These are phyloP conservation scores for Harlomillsia oculata DNA, from an alignment of 1,140 invertebrate genomes.

Conservation along the genomic window DNA sequence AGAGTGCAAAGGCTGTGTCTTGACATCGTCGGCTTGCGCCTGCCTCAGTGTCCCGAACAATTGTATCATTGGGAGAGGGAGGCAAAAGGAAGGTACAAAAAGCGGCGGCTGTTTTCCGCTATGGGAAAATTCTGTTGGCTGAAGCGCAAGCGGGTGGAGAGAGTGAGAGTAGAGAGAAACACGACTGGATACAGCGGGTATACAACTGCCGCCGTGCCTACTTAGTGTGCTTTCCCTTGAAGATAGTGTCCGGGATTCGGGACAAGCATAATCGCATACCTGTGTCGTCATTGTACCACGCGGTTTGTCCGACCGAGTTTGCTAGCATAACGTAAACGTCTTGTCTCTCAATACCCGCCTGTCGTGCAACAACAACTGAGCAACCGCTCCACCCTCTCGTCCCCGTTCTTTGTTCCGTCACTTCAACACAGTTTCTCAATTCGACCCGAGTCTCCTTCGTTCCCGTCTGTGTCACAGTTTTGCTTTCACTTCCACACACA, in stretches of 20 bases:
- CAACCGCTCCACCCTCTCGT: not conserved
- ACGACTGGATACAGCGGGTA: not conserved
- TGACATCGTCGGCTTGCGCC: slow-evolving; percentile 28
- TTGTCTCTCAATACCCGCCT: not conserved
- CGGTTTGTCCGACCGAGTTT: not conserved
- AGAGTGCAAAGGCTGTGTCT: not conserved
- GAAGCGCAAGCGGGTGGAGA: slow-evolving; percentile 27
- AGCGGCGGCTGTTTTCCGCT: slow-evolving; percentile 9
- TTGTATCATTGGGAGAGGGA: slow-evolving; percentile 15
- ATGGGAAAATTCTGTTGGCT: slow-evolving; percentile 17
- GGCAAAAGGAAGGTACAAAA: slow-evolving; percentile 15
- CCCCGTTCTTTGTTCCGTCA: not conserved
- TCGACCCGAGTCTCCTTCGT: not conserved
- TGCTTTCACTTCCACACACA: not conserved
- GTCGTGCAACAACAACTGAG: slow-evolving; percentile 1
- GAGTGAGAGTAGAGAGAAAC: not conserved
- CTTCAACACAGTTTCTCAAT: not conserved
- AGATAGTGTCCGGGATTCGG: slow-evolving; percentile 12
- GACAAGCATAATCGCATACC: slow-evolving; percentile 13
- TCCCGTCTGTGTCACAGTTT: not conserved
- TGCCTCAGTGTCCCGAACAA: slow-evolving; percentile 9
- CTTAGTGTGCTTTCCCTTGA: slow-evolving; percentile 19
- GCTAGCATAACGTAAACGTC: slow-evolving; percentile 7
- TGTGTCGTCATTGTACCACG: not conserved
- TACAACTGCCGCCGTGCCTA: slow-evolving; percentile 12